Conservation (phyloP, 2,888 invertebrate genomes). For the Hypomecis atomaria region DNA sequence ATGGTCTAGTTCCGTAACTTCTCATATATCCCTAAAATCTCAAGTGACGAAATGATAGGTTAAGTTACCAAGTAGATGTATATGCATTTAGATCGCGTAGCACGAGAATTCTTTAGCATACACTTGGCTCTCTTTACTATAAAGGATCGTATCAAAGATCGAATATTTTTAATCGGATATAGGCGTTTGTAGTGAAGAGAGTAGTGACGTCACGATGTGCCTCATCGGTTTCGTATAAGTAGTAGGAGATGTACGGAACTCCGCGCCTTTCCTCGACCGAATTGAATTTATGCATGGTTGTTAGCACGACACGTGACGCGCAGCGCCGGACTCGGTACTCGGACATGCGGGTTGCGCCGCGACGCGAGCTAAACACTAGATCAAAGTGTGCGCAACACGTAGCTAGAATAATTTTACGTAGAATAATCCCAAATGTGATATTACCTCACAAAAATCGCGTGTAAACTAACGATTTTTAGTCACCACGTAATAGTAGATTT, state of each 20-base stretch:
- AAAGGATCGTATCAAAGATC: background rate
- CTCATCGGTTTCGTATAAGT: constrained; percentile 64
- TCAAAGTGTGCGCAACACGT: constrained; percentile 40
- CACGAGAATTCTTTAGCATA: constrained; percentile 52
- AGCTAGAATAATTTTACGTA: constrained; percentile 69
- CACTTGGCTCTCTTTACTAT: constrained; percentile 27
- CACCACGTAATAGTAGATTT: constrained; percentile 8
- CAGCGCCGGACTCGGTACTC: constrained; percentile 1
- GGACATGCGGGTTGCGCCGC: constrained; percentile 6
- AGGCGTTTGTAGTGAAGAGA: constrained; percentile 32
- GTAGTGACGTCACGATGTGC: constrained; percentile 72
- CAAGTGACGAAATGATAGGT: constrained; percentile 57
- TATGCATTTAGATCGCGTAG: constrained; percentile 77
- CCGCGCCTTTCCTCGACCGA: constrained; percentile 56
- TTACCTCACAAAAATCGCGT: constrained; percentile 61
- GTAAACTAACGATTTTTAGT: constrained; percentile 14
- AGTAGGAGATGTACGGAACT: constrained; percentile 54
- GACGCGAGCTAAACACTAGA: constrained; percentile 7
- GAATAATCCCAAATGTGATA: constrained; percentile 69
- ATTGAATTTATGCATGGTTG: constrained; percentile 41
- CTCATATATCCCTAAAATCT: constrained; percentile 52
- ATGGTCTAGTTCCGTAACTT: constrained; percentile 38
- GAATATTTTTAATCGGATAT: constrained; percentile 5
- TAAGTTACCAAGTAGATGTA: constrained; percentile 73
- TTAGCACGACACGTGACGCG: constrained; percentile 23